Conservation (phyloP, 2,113 vertebrate genomes). For the Loxodonta africana region DNA sequence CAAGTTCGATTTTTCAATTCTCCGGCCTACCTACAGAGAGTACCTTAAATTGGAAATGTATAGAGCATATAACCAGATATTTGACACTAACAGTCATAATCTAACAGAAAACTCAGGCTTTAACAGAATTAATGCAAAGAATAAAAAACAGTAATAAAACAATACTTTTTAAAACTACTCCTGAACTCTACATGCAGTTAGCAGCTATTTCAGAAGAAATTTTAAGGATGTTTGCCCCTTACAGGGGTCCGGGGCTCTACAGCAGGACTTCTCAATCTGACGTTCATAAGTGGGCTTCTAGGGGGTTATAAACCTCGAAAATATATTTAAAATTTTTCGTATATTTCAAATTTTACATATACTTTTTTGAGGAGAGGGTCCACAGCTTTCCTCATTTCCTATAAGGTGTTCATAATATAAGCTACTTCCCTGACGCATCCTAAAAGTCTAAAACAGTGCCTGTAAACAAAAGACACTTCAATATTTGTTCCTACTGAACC, state of each 20-base stretch:
- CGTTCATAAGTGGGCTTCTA: background rate
- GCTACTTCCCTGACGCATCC: background rate
- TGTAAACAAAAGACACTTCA: background rate
- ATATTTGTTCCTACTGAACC: background rate
- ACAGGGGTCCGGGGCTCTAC: too few relatives aligned
- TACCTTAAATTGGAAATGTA: slow-evolving; percentile 38
- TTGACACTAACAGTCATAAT: background rate
- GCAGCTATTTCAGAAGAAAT: background rate
- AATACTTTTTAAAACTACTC: background rate
- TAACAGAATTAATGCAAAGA: slow-evolving; percentile 1
- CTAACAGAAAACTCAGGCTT: background rate
- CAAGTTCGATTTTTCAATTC: slow-evolving; percentile 12
- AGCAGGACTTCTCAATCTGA: background rate
- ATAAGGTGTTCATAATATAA: background rate
- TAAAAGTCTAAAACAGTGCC: background rate
- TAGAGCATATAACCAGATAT: background rate
- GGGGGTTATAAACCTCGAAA: background rate
- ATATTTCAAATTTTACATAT: too few relatives aligned
- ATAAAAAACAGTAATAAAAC: background rate
- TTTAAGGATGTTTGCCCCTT: background rate
- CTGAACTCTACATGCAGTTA: background rate
- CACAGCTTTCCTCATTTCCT: background rate
- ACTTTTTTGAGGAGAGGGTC: background rate
- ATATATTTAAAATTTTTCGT: background rate
- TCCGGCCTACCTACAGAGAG: background rate